These are phyloP conservation scores for Drosophila quadrilineata DNA, from an alignment of 1,140 invertebrate species.

Conservation along the genomic window DNA sequence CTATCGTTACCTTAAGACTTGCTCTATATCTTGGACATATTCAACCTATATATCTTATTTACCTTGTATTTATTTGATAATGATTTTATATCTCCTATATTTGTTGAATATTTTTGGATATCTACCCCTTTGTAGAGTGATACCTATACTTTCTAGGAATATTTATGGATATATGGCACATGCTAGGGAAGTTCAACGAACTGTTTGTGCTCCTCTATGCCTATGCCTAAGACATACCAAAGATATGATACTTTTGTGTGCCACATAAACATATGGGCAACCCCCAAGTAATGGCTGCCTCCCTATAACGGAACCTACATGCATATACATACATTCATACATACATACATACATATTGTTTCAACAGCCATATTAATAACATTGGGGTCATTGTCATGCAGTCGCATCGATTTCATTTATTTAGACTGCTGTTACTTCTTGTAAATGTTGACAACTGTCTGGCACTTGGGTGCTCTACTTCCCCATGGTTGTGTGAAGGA, in stretches of 20 bases:
- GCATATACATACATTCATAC: no score
- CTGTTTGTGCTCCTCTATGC: conserved; percentile 55
- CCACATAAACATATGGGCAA: conserved; percentile 41
- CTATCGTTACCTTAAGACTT: no score
- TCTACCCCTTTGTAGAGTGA: conserved; percentile 44
- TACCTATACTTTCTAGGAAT: conserved; percentile 34
- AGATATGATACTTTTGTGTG: conserved; percentile 26
- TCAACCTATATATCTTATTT: no score
- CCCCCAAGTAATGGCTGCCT: background rate
- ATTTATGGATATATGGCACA: conserved; percentile 68
- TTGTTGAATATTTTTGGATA: background rate
- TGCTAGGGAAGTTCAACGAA: conserved; percentile 71
- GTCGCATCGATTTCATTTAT: conserved; percentile 66
- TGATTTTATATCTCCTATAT: background rate
- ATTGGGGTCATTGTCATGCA: conserved; percentile 74
- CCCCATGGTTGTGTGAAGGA: background rate
- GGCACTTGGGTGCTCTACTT: conserved; percentile 7
- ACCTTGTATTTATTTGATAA: background rate
- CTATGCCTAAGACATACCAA: conserved; percentile 63
- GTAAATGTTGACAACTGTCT: conserved; percentile 61
- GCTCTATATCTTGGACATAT: no score
- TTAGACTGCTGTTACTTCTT: conserved; percentile 36
- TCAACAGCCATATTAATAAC: conserved; percentile 74
- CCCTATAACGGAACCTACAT: conserved; percentile 64
- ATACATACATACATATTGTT: no score